Evolutionary conservation across 2,888 invertebrate species (phyloP).

Genomic region (Spisula solida): DNA sequence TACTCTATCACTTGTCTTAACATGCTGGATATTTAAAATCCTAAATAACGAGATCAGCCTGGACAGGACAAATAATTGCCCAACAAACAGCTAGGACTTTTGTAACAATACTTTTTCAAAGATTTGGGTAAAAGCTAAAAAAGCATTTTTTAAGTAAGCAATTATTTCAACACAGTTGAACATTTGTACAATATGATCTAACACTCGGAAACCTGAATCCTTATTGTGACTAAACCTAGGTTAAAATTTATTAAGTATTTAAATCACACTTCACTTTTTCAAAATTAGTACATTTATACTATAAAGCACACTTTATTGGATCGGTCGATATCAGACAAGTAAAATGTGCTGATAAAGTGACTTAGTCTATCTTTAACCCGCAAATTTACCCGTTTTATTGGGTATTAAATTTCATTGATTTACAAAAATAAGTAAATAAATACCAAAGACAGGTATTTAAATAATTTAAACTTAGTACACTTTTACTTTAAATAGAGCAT

Average conservation of each 20-base stretch:
- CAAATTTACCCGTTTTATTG: background rate
- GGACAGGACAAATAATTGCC: too few species aligned
- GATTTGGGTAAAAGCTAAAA: too few species aligned
- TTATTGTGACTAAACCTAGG: background rate
- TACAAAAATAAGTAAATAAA: slow-evolving; percentile 1
- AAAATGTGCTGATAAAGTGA: background rate
- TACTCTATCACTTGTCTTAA: background rate
- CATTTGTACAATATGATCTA: too few species aligned
- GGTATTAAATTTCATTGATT: background rate
- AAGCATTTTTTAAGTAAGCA: too few species aligned
- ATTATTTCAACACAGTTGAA: too few species aligned
- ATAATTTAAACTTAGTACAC: background rate
- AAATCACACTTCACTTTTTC: background rate
- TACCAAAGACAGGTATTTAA: background rate
- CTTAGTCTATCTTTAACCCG: background rate
- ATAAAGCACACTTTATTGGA: background rate
- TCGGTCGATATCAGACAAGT: background rate
- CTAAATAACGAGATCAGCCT: too few species aligned
- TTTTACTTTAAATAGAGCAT: background rate
- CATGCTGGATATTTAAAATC: background rate
- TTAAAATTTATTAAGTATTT: background rate
- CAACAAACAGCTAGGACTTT: too few species aligned
- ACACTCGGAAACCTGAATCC: too few species aligned
- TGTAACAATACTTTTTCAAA: too few species aligned
- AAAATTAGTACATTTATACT: background rate